phyloP scores from a whole-genome alignment of 1,140 invertebrate genomes.

The Pogonomyrmex californicus region DNA sequence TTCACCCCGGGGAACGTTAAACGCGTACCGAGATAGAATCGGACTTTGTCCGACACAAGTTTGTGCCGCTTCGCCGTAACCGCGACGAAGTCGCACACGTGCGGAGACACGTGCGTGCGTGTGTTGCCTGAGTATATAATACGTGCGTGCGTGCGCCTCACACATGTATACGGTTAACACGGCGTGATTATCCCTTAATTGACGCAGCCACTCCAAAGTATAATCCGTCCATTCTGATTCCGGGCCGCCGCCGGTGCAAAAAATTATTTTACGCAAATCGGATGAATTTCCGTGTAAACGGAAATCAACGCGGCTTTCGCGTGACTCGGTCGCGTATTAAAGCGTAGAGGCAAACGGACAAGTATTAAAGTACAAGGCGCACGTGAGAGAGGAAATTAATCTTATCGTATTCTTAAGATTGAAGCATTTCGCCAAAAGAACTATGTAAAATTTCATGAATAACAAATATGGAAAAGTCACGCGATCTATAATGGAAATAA shows the following conservation, averaged over 20 bases:
- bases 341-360: background rate
- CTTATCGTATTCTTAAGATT: background rate
- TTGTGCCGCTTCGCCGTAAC: conserved; percentile 30
- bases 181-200: conserved; percentile 60
- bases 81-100: conserved; percentile 7
- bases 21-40: conserved; percentile 67
- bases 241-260: conserved; percentile 35
- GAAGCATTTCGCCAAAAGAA: background rate
- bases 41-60: conserved; percentile 56
- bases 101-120: no score
- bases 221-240: conserved; percentile 60
- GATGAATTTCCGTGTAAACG: background rate
- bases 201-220: conserved; percentile 41
- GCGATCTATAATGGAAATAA: background rate
- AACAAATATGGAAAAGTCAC: background rate
- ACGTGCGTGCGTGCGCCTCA: background rate
- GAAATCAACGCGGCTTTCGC: conserved; percentile 18
- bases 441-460: background rate
- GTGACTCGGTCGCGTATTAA: conserved; percentile 8
- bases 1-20: conserved; percentile 10
- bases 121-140: background rate
- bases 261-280: conserved; percentile 24
- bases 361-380: background rate
- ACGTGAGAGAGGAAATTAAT: background rate
- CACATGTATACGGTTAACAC: conserved; percentile 34